Conservation (phyloP, 2,113 vertebrate species). For the Dipodomys stephensi region DNA sequence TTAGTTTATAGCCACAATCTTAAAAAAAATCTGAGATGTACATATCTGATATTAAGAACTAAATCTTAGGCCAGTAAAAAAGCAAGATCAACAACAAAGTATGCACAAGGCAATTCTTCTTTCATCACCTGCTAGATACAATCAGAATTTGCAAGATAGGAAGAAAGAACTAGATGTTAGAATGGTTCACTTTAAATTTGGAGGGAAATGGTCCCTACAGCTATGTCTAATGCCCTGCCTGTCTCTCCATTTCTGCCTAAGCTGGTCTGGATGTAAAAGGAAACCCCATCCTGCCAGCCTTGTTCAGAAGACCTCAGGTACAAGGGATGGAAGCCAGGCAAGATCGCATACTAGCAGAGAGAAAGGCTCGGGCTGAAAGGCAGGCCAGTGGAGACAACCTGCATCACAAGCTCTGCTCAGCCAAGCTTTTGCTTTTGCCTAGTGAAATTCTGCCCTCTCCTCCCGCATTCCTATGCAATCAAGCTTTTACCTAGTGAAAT, state of each 20-base stretch:
- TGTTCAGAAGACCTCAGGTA: background rate
- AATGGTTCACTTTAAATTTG: constrained; percentile 2
- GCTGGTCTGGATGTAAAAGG: background rate
- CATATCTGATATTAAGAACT: constrained; percentile 34
- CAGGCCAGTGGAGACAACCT: background rate
- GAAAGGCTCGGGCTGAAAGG: background rate
- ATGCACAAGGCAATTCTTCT: constrained; percentile 14
- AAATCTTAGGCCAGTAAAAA: background rate
- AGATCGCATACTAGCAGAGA: background rate
- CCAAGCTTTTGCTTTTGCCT: background rate
- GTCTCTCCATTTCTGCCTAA: background rate
- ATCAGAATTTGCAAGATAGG: background rate
- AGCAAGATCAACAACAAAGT: background rate
- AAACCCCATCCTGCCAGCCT: background rate
- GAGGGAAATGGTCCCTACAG: background rate
- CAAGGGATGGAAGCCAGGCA: background rate
- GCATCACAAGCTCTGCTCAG: background rate
- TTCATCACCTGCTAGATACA: constrained; percentile 27
- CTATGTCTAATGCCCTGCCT: background rate
- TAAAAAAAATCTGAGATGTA: constrained; percentile 7
- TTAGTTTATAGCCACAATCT: background rate
- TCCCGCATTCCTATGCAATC: too few species aligned
- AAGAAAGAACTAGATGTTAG: background rate
- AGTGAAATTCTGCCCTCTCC: background rate
- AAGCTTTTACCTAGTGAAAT: too few species aligned